Conservation (phyloP, 1,140 invertebrate species). For the Drosophila baimaii region DNA sequence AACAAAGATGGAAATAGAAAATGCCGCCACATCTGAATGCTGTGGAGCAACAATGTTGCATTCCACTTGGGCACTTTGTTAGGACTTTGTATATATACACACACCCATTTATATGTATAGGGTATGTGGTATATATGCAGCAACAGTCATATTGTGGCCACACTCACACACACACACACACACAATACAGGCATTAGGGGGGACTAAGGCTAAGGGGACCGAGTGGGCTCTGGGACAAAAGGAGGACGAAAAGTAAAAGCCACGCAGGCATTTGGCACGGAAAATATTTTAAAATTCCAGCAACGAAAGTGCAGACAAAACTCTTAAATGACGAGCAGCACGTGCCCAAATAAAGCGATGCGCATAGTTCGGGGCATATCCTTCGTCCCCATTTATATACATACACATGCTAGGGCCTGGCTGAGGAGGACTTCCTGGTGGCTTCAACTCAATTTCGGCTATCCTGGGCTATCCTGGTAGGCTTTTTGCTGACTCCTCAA, state of each 20-base stretch:
- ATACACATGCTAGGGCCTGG: neutral
- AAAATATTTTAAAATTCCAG: constrained; percentile 79
- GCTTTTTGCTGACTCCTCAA: constrained; percentile 72
- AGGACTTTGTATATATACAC: constrained; percentile 43
- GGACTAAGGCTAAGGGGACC: constrained; percentile 23
- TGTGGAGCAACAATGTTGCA: constrained; percentile 82
- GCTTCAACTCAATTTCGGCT: constrained; percentile 56
- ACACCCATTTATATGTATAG: constrained; percentile 2
- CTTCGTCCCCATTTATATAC: constrained; percentile 10
- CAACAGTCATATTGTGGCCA: constrained; percentile 63
- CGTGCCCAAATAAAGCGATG: constrained; percentile 77
- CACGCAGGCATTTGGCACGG: constrained; percentile 60
- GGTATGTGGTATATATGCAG: constrained; percentile 29
- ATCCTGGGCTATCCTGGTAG: constrained; percentile 37
- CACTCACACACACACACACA: constrained; percentile 21
- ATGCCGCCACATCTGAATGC: constrained; percentile 80
- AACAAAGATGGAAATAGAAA: constrained; percentile 60
- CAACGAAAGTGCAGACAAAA: constrained; percentile 82
- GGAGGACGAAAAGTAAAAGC: constrained; percentile 70
- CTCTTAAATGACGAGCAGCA: constrained; percentile 83
- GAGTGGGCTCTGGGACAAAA: constrained; percentile 47
- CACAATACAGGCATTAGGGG: constrained; percentile 13
- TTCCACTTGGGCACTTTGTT: constrained; percentile 82
- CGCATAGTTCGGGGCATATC: constrained; percentile 49
- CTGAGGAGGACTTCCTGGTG: constrained; percentile 18